Evolutionary conservation across 2,888 invertebrate species (phyloP).

Genomic region (Drosophila flavopinicola): DNA sequence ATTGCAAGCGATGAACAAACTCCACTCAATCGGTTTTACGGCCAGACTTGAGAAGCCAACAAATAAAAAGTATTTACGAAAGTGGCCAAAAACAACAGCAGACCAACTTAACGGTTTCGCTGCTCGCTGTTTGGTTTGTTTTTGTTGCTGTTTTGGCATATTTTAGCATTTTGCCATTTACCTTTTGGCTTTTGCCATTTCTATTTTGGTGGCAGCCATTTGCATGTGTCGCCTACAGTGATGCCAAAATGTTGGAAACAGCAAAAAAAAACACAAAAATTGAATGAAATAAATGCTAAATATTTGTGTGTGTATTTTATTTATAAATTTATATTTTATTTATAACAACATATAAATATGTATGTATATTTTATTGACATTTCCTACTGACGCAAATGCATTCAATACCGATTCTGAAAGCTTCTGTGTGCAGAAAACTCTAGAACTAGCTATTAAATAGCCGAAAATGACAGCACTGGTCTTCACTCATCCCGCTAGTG

Average conservation of each 20-base stretch:
- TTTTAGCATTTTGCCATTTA: conserved; percentile 45
- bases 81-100: conserved; percentile 35
- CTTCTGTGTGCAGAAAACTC: too few relatives aligned
- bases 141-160: conserved; percentile 41
- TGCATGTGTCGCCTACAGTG: conserved; percentile 25
- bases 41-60: conserved; percentile 34
- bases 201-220: conserved; percentile 62
- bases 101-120: conserved; percentile 64
- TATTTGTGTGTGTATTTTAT: too few relatives aligned
- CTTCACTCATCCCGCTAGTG: too few relatives aligned
- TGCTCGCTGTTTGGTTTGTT: conserved; percentile 21
- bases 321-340: too few relatives aligned
- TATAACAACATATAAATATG: too few relatives aligned
- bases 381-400: too few relatives aligned
- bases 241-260: neutral
- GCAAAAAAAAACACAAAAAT: too few relatives aligned
- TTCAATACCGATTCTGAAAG: too few relatives aligned
- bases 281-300: too few relatives aligned
- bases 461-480: too few relatives aligned
- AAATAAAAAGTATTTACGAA: conserved; percentile 24
- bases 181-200: conserved; percentile 69
- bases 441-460: too few relatives aligned
- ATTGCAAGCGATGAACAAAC: conserved; percentile 6
- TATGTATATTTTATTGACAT: too few relatives aligned
- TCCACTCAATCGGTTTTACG: conserved; percentile 9